A percentile compares a stretch with the other conserved stretches of the same genome.
phyloP scores from a whole-genome alignment of 2,113 vertebrate genomes.

The Myotis davidii region DNA sequence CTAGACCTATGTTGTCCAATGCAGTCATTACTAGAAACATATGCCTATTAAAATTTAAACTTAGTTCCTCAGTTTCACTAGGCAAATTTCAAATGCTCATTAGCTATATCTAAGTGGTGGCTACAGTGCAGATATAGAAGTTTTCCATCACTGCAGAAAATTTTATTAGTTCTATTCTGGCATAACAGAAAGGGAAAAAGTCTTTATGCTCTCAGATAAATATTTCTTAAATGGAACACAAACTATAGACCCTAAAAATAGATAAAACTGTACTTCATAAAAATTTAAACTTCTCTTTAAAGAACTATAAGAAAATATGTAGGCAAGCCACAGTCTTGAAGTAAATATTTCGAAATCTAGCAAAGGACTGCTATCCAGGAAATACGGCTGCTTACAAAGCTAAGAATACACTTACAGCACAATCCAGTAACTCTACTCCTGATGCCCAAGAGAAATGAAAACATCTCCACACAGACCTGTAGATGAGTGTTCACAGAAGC shows the following conservation, averaged over 20 bases:
- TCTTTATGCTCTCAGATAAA: neutral
- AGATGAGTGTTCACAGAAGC: neutral
- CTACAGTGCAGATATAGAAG: neutral
- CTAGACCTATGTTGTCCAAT: neutral
- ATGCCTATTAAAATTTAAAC: neutral
- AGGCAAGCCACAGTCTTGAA: neutral
- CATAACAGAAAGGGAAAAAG: neutral
- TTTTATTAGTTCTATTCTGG: neutral
- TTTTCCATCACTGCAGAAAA: neutral
- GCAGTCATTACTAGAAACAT: neutral
- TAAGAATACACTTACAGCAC: neutral
- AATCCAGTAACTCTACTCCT: neutral
- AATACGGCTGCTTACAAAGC: neutral
- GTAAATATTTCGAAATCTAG: neutral
- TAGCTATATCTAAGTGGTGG: neutral
- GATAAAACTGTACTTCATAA: neutral
- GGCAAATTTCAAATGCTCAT: neutral
- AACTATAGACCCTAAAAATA: neutral
- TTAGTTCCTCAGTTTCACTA: neutral
- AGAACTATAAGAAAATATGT: conserved; percentile 16
- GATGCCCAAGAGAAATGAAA: conserved; percentile 2
- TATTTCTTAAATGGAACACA: neutral
- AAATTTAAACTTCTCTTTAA: neutral
- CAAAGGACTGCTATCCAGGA: neutral
- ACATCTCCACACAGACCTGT: neutral